phyloP scores from a whole-genome alignment of 2,797 vertebrate genomes.

The Eutrigla gurnardus region DNA sequence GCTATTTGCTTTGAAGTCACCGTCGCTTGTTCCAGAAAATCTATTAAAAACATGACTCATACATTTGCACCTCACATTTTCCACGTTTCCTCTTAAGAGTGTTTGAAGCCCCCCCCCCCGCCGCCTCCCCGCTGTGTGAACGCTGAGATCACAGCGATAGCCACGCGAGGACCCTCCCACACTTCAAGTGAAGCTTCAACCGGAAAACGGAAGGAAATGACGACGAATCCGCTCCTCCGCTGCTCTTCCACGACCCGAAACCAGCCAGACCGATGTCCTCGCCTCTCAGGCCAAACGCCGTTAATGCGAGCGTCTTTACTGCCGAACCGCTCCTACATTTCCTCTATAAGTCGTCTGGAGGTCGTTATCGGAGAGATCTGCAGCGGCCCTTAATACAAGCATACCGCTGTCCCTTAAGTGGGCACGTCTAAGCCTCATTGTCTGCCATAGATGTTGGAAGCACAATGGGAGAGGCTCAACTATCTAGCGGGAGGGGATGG shows the following conservation, averaged over 20 bases:
- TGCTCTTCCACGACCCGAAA: slow-evolving; percentile 29
- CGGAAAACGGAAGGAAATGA: slow-evolving; percentile 64
- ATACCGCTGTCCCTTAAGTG: slow-evolving; percentile 65
- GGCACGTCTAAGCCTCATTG: slow-evolving; percentile 68
- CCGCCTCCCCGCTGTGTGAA: slow-evolving; percentile 58
- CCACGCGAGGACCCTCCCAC: slow-evolving; percentile 48
- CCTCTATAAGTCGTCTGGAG: slow-evolving; percentile 40
- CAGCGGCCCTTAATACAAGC: slow-evolving; percentile 64
- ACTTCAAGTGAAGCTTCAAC: slow-evolving; percentile 58
- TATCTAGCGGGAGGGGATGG: slow-evolving; percentile 70
- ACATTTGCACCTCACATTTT: slow-evolving; percentile 75
- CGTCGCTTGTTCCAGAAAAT: slow-evolving; percentile 71
- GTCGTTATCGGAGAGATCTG: slow-evolving; percentile 74
- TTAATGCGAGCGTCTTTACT: background rate
- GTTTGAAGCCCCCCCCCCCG: slow-evolving; percentile 70
- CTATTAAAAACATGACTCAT: slow-evolving; percentile 77
- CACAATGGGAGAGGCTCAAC: slow-evolving; percentile 74
- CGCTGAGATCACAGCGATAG: slow-evolving; percentile 72
- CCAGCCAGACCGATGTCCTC: no score
- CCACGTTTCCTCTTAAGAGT: slow-evolving; percentile 61
- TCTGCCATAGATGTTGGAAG: slow-evolving; percentile 65
- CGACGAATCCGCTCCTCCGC: slow-evolving; percentile 40
- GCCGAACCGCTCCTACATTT: slow-evolving; percentile 1
- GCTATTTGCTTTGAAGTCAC: slow-evolving; percentile 74
- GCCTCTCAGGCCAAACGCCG: no score